Percentiles rank a stretch among this genome's conserved stretches.
Conservation (phyloP, 2,113 vertebrate species). For the Heteronetta atricapilla region DNA sequence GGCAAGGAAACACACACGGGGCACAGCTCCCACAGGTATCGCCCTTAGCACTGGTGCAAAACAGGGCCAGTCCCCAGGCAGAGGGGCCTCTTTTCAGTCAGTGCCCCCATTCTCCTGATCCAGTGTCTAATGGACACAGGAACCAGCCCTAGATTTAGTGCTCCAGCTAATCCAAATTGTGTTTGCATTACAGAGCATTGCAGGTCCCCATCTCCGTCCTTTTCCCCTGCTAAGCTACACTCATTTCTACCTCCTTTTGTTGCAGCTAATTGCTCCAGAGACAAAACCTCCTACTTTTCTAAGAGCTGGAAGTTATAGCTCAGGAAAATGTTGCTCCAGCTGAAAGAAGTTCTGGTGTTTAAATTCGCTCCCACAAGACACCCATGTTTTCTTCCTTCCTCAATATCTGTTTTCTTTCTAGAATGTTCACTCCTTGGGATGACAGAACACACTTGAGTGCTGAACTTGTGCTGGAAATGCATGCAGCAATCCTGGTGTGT, state of each 20-base stretch:
- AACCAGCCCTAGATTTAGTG: not conserved
- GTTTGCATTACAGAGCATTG: not conserved
- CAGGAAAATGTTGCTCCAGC: not conserved
- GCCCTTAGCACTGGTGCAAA: not conserved
- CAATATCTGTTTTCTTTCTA: not conserved
- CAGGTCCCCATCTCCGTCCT: not conserved
- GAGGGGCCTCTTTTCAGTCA: not conserved
- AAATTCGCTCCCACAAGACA: not conserved
- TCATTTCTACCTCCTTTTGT: not conserved
- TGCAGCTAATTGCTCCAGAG: not conserved
- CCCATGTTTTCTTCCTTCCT: not conserved
- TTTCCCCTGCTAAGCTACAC: not conserved
- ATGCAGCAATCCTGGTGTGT: not conserved
- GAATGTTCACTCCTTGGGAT: too few relatives aligned
- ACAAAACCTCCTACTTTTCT: not conserved
- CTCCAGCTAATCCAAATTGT: not conserved
- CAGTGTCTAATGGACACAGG: not conserved
- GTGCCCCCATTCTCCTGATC: not conserved
- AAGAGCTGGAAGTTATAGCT: not conserved
- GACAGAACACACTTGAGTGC: not conserved
- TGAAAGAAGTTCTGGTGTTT: too few relatives aligned
- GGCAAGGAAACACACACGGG: not conserved
- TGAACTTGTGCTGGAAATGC: not conserved
- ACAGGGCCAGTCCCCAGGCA: not conserved
- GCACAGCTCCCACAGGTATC: not conserved